Conservation (phyloP, 2,797 vertebrate genomes). For the Bradypodion pumilum region DNA sequence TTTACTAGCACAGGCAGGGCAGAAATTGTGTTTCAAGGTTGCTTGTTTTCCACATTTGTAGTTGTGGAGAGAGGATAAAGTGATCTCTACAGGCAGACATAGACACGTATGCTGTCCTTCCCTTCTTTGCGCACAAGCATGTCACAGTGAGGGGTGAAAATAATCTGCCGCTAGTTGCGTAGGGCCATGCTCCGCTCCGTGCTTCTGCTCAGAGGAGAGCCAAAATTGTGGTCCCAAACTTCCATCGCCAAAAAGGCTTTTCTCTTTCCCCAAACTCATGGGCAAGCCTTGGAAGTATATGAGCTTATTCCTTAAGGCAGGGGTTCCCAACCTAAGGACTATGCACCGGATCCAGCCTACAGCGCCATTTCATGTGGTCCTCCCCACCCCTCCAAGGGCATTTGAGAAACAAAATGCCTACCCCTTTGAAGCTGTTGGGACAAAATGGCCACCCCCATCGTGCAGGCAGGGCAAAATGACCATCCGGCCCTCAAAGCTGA, state of each 20-base stretch:
- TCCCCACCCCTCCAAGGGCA: no score
- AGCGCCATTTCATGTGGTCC: no score
- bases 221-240: no score
- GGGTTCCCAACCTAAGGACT: no score
- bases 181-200: background rate
- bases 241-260: no score
- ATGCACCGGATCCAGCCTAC: no score
- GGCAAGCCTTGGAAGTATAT: background rate
- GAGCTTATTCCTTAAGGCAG: background rate
- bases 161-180: background rate
- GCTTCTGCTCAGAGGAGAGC: background rate
- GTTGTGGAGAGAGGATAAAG: background rate
- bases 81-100: background rate
- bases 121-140: background rate
- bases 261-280: no score
- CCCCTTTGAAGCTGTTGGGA: no score
- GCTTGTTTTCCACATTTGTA: background rate
- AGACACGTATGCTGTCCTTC: background rate
- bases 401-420: no score
- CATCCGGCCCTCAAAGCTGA: no score
- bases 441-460: no score
- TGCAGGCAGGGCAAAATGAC: no score
- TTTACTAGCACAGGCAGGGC: background rate
- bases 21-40: constrained; percentile 5
- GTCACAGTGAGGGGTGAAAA: background rate